phyloP scores from a whole-genome alignment of 2,113 vertebrate species.

The Podarcis raffonei region DNA sequence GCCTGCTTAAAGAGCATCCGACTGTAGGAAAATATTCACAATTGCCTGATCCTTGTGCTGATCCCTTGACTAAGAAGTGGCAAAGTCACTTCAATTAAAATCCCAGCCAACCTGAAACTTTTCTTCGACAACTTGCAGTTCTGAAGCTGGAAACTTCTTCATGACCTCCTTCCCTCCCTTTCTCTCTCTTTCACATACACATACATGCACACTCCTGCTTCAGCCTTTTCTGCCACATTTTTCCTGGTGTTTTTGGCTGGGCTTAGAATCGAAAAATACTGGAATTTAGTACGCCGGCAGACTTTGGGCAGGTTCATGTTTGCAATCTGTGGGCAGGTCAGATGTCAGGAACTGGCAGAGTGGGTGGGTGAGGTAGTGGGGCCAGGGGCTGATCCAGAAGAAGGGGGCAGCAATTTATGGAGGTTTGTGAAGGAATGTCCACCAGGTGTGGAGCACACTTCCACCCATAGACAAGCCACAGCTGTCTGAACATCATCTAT shows the following conservation, averaged over 20 bases:
- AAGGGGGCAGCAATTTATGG: too few species aligned
- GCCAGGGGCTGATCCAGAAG: too few species aligned
- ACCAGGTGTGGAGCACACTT: too few species aligned
- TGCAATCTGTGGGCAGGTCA: background rate
- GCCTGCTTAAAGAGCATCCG: conserved; percentile 53
- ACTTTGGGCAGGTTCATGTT: background rate
- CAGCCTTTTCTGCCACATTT: background rate
- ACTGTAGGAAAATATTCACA: conserved; percentile 51
- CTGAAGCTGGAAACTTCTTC: background rate
- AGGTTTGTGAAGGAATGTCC: too few species aligned
- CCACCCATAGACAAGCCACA: too few species aligned
- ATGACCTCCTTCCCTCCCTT: too few species aligned
- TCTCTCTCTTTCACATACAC: background rate
- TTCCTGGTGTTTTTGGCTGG: background rate
- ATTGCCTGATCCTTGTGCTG: background rate
- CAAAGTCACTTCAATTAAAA: background rate
- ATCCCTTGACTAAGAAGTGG: conserved; percentile 12
- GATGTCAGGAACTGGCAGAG: background rate
- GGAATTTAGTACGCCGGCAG: background rate
- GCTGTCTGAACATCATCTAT: too few species aligned
- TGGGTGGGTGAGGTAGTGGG: too few species aligned
- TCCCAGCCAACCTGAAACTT: background rate
- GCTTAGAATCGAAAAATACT: background rate
- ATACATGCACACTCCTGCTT: too few species aligned
- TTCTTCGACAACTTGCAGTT: accelerated